Conservation (phyloP, 2,797 vertebrate genomes). For the Microcaecilia unicolor region DNA sequence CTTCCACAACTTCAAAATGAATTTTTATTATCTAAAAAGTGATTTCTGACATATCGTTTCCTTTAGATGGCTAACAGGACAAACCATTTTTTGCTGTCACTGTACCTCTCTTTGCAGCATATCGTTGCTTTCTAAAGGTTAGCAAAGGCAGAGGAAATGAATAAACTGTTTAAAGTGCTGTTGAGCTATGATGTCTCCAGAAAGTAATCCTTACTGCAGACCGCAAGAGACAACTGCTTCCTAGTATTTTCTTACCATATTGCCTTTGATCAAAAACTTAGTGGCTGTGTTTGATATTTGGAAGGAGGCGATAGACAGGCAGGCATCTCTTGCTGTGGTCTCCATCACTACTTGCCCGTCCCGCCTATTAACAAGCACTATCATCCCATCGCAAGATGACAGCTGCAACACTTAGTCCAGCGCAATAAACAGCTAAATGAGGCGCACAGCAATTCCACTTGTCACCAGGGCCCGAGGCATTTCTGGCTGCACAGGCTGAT, state of each 20-base stretch:
- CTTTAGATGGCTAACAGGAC: too few relatives aligned
- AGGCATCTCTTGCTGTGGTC: constrained; percentile 69
- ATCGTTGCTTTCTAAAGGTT: too few relatives aligned
- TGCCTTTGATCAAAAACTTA: constrained; percentile 67
- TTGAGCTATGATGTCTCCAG: too few relatives aligned
- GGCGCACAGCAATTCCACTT: constrained; percentile 75
- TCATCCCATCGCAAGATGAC: constrained; percentile 70
- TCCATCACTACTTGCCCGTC: constrained; percentile 73
- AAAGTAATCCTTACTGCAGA: constrained; percentile 43
- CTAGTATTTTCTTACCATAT: constrained; percentile 51
- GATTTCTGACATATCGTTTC: too few relatives aligned
- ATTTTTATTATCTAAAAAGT: too few relatives aligned
- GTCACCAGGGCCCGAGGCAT: constrained; percentile 71
- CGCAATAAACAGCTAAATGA: constrained; percentile 78
- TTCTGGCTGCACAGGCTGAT: constrained; percentile 74
- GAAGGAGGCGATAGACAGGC: constrained; percentile 67
- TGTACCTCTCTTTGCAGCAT: too few relatives aligned
- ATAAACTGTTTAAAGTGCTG: too few relatives aligned
- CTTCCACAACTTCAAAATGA: too few relatives aligned
- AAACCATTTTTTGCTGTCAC: too few relatives aligned
- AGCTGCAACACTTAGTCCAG: constrained; percentile 75
- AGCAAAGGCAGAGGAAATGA: too few relatives aligned
- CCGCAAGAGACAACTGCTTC: constrained; percentile 30
- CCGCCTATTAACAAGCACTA: constrained; percentile 75
- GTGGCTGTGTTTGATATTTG: constrained; percentile 65